Base-by-base conservation (phyloP, 92 coral and sea anemone species). In the Phymanthus crucifer region DNA sequence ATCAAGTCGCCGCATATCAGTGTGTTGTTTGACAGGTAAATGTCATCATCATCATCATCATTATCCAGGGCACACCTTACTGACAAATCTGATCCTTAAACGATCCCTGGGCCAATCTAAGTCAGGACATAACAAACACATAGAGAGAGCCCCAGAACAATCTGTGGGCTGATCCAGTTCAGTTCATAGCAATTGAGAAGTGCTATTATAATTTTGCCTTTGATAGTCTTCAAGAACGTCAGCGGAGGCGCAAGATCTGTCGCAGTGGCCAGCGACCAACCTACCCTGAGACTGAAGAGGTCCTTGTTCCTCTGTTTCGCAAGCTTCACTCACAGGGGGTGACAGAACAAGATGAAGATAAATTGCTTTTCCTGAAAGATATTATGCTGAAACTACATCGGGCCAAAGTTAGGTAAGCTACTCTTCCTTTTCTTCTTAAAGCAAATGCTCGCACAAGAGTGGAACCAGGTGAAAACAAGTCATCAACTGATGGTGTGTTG, bases 311-410 rank as follows among this genome's bases (percentile, higher is more conserved):
- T 3, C 83, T 96, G 76, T 96, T 90, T 80, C 92, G 97, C 32
- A 96, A 96, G 57, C 90, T 93, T 35, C 94, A 90, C 75, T 84
- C 95, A n/a, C 98, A 93, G 79, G 99, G 99, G 24, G 92, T 96
- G 45, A 93, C 93, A 6, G 99, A 96, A 72, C 94, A 78, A 23
- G 98, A 96, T 65, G 99, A 96, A 40, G 98, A 96, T 76, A 96
- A 93, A 80, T 65, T 96, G 43, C 87, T 96, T 12, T 90, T 75
- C 71, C 94, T 96, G 31, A 87, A 85, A 58, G 90, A 90, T 18
- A 80, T 91, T 36, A 96, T 96, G 43, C 71, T 93, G 47, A 96
- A 96, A 85, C 73, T 96, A 29, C 96, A 96, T 83, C 76, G 87
- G 56, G 86, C 97, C 8, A 93, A 89, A 74, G 88, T 90, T 18